phyloP scores from a whole-genome alignment of 1,140 invertebrate species.

The Ectropis grisescens region DNA sequence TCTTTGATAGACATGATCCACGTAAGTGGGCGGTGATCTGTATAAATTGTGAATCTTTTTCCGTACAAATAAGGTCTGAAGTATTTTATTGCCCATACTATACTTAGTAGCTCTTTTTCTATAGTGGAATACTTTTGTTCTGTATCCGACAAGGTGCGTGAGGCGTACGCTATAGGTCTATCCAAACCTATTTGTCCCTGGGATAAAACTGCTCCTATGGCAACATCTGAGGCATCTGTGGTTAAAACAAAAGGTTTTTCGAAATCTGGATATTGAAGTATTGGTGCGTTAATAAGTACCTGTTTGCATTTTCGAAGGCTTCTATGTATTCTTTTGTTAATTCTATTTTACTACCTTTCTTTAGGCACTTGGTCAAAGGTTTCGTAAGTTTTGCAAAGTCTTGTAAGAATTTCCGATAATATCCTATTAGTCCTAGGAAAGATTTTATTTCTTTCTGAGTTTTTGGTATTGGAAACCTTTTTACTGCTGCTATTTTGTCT shows the following conservation, averaged over 20 bases:
- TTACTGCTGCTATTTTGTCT: slow-evolving; percentile 26
- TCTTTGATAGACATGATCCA: slow-evolving; percentile 54
- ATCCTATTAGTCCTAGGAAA: too few relatives aligned
- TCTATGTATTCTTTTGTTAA: slow-evolving; percentile 3
- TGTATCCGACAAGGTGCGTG: slow-evolving; percentile 5
- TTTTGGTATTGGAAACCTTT: slow-evolving; percentile 23
- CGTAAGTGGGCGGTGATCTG: slow-evolving; percentile 11
- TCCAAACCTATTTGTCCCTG: slow-evolving; percentile 9
- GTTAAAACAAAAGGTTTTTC: slow-evolving; percentile 18
- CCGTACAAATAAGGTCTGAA: slow-evolving; percentile 13
- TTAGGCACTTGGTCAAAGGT: too few relatives aligned
- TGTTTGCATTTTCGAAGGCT: slow-evolving; percentile 11
- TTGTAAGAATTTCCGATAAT: too few relatives aligned
- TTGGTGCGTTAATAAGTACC: slow-evolving; percentile 4
- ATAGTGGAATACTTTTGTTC: slow-evolving; percentile 5
- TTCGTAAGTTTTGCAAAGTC: too few relatives aligned
- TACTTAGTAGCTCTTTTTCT: slow-evolving; percentile 12
- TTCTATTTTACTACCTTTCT: too few relatives aligned
- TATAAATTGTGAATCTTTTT: slow-evolving; percentile 8
- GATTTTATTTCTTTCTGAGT: slow-evolving; percentile 26
- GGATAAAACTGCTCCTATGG: slow-evolving; percentile 13
- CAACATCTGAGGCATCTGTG: slow-evolving; percentile 18
- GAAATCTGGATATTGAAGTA: too few relatives aligned
- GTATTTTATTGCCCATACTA: slow-evolving; percentile 10
- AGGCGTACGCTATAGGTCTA: slow-evolving; percentile 13